These are phyloP conservation scores for Arizona elegans DNA, from an alignment of 2,113 vertebrate genomes.

Conservation along the genomic window DNA sequence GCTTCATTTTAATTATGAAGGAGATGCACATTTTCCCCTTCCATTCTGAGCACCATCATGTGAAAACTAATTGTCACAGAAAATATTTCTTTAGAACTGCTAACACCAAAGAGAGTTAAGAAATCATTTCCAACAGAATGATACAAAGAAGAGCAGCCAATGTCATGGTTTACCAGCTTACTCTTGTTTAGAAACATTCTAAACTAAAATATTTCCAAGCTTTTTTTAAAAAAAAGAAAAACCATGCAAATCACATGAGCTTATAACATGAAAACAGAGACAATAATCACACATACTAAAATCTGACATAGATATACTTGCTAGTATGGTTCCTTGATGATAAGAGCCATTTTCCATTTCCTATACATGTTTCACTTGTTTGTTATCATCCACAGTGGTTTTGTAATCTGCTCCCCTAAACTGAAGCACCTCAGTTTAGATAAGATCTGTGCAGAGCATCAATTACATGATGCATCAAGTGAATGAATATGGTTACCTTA, in stretches of 20 bases:
- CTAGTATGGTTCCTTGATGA: background rate
- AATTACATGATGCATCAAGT: background rate
- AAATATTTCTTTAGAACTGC: background rate
- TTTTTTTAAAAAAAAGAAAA: background rate
- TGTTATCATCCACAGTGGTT: background rate
- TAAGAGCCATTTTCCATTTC: background rate
- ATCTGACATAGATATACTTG: background rate
- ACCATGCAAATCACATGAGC: background rate
- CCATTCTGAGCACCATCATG: background rate
- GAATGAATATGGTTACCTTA: background rate
- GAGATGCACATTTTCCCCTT: background rate
- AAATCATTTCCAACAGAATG: background rate
- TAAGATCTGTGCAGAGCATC: background rate
- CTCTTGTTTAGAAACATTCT: background rate
- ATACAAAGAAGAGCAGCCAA: background rate
- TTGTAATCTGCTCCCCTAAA: background rate
- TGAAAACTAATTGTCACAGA: background rate
- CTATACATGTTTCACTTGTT: background rate
- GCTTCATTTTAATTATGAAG: background rate
- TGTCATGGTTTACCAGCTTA: background rate
- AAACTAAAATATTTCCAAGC: background rate
- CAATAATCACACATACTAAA: background rate
- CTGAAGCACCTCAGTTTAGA: background rate
- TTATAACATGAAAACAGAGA: background rate
- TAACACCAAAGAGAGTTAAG: background rate